phyloP scores from a whole-genome alignment of 2,888 invertebrate species.

The Acronicta aceris region DNA sequence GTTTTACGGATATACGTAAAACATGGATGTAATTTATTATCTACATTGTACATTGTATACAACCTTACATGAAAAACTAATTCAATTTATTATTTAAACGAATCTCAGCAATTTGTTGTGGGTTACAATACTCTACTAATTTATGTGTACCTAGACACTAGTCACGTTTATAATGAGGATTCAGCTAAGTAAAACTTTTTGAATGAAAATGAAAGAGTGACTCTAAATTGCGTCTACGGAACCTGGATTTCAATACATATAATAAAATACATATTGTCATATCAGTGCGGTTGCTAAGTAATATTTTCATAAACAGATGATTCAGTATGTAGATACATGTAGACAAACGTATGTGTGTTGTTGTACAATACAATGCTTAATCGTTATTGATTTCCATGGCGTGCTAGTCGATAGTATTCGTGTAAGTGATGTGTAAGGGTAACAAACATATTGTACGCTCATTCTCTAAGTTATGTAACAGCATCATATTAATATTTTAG shows the following conservation, averaged over 20 bases:
- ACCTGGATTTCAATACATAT: constrained; percentile 32
- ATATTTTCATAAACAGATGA: constrained; percentile 51
- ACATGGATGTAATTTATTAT: too few species aligned
- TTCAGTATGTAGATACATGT: constrained; percentile 41
- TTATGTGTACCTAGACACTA: too few species aligned
- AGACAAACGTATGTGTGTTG: constrained; percentile 53
- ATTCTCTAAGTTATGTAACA: constrained; percentile 50
- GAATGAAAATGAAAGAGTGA: neutral
- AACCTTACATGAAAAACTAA: too few species aligned
- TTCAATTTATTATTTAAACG: too few species aligned
- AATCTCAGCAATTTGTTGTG: neutral
- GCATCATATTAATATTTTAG: constrained; percentile 51
- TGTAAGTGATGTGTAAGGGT: constrained; percentile 57
- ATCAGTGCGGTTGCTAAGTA: constrained; percentile 56
- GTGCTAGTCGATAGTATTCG: constrained; percentile 67
- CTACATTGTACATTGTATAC: too few species aligned
- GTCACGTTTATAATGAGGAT: too few species aligned
- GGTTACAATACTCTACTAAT: too few species aligned
- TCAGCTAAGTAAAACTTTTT: too few species aligned
- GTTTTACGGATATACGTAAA: too few species aligned
- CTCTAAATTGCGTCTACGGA: constrained; percentile 39
- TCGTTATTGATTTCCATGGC: constrained; percentile 66
- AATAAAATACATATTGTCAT: constrained; percentile 39
- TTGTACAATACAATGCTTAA: constrained; percentile 56
- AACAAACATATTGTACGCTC: constrained; percentile 36